These are phyloP conservation scores for Metopolophium dirhodum DNA, from an alignment of 1,140 invertebrate species.

Conservation along the genomic window DNA sequence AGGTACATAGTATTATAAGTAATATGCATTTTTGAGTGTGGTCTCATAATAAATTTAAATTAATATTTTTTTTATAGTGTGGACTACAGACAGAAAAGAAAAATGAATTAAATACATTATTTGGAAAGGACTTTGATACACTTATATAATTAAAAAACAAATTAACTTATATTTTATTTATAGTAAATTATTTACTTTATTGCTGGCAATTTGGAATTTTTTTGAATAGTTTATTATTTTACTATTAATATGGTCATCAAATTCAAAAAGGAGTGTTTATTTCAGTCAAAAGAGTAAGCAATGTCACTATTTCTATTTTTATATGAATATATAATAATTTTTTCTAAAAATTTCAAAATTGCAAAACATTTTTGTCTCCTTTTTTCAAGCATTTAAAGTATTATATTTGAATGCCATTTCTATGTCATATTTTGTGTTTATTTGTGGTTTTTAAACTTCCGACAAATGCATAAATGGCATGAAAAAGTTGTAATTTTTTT, in stretches of 20 bases:
- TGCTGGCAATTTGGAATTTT: neutral
- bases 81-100: neutral
- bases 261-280: neutral
- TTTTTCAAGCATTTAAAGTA: neutral
- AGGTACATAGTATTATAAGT: no score
- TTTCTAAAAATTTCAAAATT: neutral
- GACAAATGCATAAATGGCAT: neutral
- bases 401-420: neutral
- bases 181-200: neutral
- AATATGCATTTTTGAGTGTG: neutral
- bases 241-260: neutral
- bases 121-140: neutral
- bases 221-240: neutral
- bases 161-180: conserved; percentile 8
- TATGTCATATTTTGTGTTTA: neutral
- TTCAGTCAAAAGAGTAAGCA: neutral
- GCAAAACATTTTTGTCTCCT: neutral
- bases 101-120: neutral
- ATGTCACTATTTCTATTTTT: neutral
- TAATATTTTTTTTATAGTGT: neutral
- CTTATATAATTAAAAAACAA: neutral
- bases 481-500: neutral
- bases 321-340: neutral
- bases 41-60: neutral
- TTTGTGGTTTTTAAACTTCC: neutral